A percentile compares a stretch with the other conserved stretches of the same genome.
phyloP scores from a whole-genome alignment of 2,888 invertebrate species.

The Crepidodera aurea region DNA sequence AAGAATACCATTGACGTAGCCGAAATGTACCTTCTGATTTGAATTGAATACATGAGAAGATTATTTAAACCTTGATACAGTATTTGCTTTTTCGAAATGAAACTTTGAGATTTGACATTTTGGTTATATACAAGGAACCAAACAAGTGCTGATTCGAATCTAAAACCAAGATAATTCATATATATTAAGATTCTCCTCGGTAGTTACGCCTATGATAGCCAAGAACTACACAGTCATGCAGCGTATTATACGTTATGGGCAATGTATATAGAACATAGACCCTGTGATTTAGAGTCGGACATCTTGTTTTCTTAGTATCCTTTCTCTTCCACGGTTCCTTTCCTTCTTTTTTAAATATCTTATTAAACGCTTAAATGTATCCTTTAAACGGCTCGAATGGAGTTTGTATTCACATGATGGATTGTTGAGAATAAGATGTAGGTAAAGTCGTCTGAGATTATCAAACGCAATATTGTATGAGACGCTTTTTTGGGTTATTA shows the following conservation, averaged over 20 bases:
- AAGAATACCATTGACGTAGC: background rate
- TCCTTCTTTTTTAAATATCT: conserved; percentile 13
- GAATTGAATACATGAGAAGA: too few relatives aligned
- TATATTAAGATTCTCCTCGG: too few relatives aligned
- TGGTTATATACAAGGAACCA: too few relatives aligned
- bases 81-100: too few relatives aligned
- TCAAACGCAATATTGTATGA: too few relatives aligned
- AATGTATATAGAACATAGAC: conserved; percentile 34
- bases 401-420: conserved; percentile 1
- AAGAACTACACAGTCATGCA: conserved; percentile 29
- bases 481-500: too few relatives aligned
- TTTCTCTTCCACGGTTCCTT: conserved; percentile 17
- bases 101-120: too few relatives aligned
- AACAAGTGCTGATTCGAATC: too few relatives aligned
- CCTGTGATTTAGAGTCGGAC: conserved; percentile 29
- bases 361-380: conserved; percentile 29
- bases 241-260: conserved; percentile 33
- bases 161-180: too few relatives aligned
- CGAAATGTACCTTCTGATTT: background rate
- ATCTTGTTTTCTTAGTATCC: conserved; percentile 17
- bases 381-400: conserved; percentile 5
- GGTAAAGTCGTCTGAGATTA: too few relatives aligned
- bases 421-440: conserved; percentile 1
- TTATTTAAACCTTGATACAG: too few relatives aligned
- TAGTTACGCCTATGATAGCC: conserved; percentile 11